Conservation (phyloP, 2,113 vertebrate genomes). For the Pterocles gutturalis region DNA sequence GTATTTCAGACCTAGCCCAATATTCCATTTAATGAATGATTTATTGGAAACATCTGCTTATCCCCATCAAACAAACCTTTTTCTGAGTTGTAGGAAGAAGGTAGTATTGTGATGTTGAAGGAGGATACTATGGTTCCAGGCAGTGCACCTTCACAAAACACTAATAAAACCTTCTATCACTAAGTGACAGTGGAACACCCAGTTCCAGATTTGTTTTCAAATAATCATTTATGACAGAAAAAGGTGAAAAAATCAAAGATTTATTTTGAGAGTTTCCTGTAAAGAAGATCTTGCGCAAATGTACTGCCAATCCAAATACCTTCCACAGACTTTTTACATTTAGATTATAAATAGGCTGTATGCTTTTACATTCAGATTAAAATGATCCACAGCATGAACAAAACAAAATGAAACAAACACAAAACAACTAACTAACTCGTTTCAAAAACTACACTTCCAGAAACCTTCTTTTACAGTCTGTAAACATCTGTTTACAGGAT, state of each 20-base stretch:
- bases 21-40: background rate
- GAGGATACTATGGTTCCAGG: background rate
- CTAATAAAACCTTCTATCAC: background rate
- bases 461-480: background rate
- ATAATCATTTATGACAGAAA: background rate
- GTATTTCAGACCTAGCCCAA: background rate
- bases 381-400: background rate
- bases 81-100: background rate
- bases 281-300: background rate
- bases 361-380: background rate
- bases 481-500: background rate
- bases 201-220: background rate
- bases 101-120: background rate
- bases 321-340: background rate
- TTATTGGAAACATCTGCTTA: background rate
- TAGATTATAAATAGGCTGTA: background rate
- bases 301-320: accelerated
- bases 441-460: background rate
- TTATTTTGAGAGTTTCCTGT: background rate
- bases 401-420: too few relatives aligned
- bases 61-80: accelerated
- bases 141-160: background rate
- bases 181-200: background rate
- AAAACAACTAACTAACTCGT: background rate
- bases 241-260: background rate